Evolutionary conservation across 2,888 invertebrate species (phyloP), one percentile per base, ranked within the genome.

Genomic region (Spialia ferax): DNA sequence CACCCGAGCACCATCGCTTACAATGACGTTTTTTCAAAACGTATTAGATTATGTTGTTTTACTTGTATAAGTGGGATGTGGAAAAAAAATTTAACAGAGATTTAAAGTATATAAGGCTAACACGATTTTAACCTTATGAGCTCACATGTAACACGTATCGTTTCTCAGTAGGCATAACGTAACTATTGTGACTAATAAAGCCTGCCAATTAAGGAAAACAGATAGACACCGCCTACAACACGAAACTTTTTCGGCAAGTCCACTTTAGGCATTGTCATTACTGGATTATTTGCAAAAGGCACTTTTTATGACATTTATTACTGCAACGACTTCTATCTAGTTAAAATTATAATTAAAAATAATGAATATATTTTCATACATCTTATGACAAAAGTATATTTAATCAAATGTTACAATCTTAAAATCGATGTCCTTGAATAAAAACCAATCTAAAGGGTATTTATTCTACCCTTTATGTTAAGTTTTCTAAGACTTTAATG

Each of bases 181-280:
- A 50, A 50, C 50, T 52, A 52, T 59, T 23, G 59, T 65, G 65
- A 65, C 65, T 65, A 65, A 65, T 59, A 57, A 64, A 35, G 52
- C 22, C n/a, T 52, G 7, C 64, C 57, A 57, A 48, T 50, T 65
- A 57, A 48, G 64, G 64, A 45, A 57, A 57, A 32, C 56, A 65
- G 32, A 64, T 56, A 38, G 22, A 65, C 38, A 20, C 35, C 57
- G 50, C 64, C 64, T 57, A 65, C 64, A 26, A 5, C 22, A 32
- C 22, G 32, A 18, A 45, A 18, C 57, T 65, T 65, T 56, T 65
- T 57, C 50, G 57, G 26, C 57, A 50, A 57, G 64, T 13, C 64
- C 38, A 35, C 57, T 50, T 65, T 65, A 38, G 64, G 64, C 50
- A 50, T 5, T 13, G 13, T 56, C 26, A 59, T 59, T 59, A 18